Evolutionary conservation across 1,140 invertebrate species (phyloP), one percentile per base, ranked within the genome.

Genomic region (Procambarus clarkii): DNA sequence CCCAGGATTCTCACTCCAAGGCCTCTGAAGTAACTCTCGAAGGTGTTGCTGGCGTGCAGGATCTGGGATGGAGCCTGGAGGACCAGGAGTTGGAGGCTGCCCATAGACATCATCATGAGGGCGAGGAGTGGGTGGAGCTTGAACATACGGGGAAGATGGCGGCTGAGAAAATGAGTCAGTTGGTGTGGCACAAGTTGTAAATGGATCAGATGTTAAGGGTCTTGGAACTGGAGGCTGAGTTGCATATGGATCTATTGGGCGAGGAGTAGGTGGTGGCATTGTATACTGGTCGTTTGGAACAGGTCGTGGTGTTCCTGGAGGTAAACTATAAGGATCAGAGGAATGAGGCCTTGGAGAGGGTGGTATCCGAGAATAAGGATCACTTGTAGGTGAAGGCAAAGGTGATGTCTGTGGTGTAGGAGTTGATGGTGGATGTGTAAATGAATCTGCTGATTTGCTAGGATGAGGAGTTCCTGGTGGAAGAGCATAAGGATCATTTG

Each of bases 61-160:
- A 24, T 91, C 89, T 54, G 71, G 82, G 1, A 54, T 45, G 1
- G 74, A 54, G 24, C 79, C 78, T 71, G 54, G 34, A 24, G 87
- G 48, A 60, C 78, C 21, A 45, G 85, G 74, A 24, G 11, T 48
- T 18, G 89, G 82, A 69, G 89, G 89, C 45, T 60, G 89, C 4
- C 82, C 82, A 54, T 91, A 91, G 15, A 83, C 64, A 48, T 91
- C 89, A 79, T 91, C 89, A 80, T 91, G 89, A 45, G 89, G 89
- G 89, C 89, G 71, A n/a, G 89, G 89, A 13, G 88, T 91, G 24
- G 89, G 89, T 50, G 89, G 81, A 13, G 82, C 89, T 34, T 91
- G 89, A 34, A 80, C 76, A 71, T 91, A 91, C 15, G 71, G 82
- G 21, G 89, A 91, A 69, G 81, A 44, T 11, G 89, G 21, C 7